Conservation (phyloP, 2,797 vertebrate genomes). For the Smutsia gigantea region DNA sequence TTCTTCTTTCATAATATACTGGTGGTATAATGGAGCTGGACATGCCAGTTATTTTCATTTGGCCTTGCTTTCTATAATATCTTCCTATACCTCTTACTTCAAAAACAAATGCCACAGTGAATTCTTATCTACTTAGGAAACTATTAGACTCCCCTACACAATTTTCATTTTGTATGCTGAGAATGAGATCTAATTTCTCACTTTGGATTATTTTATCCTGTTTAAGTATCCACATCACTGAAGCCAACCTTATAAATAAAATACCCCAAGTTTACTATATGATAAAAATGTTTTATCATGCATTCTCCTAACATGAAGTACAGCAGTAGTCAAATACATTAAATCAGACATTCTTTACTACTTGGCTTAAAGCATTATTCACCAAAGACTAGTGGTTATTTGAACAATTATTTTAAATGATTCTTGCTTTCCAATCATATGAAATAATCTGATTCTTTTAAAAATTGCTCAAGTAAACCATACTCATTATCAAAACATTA, state of each 20-base stretch:
- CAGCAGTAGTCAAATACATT: neutral
- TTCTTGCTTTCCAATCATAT: neutral
- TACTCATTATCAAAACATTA: neutral
- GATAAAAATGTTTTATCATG: constrained; percentile 29
- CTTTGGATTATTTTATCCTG: neutral
- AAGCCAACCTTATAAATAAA: constrained; percentile 16
- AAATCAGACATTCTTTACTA: constrained; percentile 1
- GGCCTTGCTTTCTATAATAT: neutral
- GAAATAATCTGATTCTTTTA: neutral
- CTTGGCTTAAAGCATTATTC: neutral
- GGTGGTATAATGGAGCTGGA: neutral
- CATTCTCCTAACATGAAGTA: neutral
- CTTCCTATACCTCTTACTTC: neutral
- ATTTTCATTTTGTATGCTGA: neutral
- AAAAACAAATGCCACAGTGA: neutral
- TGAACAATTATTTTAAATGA: constrained; percentile 28
- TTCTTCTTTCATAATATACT: constrained; percentile 6
- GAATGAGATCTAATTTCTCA: neutral
- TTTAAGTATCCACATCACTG: neutral
- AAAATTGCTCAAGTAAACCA: neutral
- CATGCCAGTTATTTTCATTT: neutral
- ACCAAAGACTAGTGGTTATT: neutral
- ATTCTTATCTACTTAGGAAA: neutral
- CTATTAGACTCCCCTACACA: neutral
- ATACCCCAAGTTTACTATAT: constrained; percentile 1